Evolutionary conservation across 2,797 vertebrate genomes (phyloP).

Genomic region (Serranus cabrilla): DNA sequence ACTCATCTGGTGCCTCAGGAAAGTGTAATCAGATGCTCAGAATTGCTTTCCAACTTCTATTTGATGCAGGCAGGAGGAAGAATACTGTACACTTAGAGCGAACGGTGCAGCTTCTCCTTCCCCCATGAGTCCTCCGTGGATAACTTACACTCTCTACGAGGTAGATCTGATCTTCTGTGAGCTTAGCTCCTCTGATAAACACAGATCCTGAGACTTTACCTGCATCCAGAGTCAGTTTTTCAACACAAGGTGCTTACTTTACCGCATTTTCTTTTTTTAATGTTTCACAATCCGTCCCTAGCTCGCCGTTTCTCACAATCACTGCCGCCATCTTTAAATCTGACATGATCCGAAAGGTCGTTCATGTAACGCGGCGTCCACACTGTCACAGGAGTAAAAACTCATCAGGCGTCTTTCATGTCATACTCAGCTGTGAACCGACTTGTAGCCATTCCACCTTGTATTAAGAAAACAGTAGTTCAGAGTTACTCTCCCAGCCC

Average conservation of each 20-base stretch:
- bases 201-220: slow-evolving; percentile 26
- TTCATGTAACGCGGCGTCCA: slow-evolving; percentile 21
- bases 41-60: slow-evolving; percentile 7
- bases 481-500: slow-evolving; percentile 65
- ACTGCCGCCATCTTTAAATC: slow-evolving; percentile 54
- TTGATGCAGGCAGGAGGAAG: slow-evolving; percentile 16
- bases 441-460: slow-evolving; percentile 40
- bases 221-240: slow-evolving; percentile 34
- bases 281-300: slow-evolving; percentile 35
- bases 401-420: slow-evolving; percentile 34
- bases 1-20: slow-evolving; percentile 38
- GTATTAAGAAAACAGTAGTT: slow-evolving; percentile 66
- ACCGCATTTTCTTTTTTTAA: slow-evolving; percentile 30
- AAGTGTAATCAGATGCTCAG: slow-evolving; percentile 3
- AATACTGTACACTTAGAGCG: background rate
- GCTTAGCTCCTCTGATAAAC: slow-evolving; percentile 9
- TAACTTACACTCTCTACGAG: slow-evolving; percentile 12
- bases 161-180: slow-evolving; percentile 29
- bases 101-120: background rate
- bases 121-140: background rate
- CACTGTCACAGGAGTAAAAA: slow-evolving; percentile 33
- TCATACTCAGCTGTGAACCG: slow-evolving; percentile 38
- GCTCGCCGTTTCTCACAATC: slow-evolving; percentile 41
- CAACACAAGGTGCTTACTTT: slow-evolving; percentile 56
- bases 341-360: slow-evolving; percentile 24